Evolutionary conservation across 2,113 vertebrate genomes (phyloP).

Genomic region (Climacteris rufus): DNA sequence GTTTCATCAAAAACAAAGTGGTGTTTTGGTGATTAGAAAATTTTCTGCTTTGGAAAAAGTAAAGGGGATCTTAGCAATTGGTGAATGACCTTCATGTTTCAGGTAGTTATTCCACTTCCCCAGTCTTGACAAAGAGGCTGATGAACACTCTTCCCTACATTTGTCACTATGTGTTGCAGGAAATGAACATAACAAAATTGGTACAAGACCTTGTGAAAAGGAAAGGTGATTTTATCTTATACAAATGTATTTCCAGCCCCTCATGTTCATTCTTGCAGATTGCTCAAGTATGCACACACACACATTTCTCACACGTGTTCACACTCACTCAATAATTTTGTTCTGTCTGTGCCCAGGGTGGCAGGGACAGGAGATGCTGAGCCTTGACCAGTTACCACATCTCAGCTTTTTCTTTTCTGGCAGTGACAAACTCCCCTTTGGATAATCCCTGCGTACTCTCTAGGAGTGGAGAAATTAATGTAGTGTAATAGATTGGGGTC

Average conservation of each 20-base stretch:
- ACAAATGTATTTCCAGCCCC: not conserved
- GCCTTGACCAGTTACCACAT: rapidly evolving
- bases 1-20: not conserved
- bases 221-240: not conserved
- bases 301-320: rapidly evolving
- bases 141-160: rapidly evolving
- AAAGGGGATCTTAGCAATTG: not conserved
- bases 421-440: not conserved
- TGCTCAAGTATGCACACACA: not conserved
- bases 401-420: not conserved
- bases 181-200: not conserved
- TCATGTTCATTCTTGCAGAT: not conserved
- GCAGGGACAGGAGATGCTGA: not conserved
- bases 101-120: not conserved
- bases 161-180: not conserved
- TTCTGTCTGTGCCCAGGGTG: not conserved
- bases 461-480: not conserved
- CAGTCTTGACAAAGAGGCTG: not conserved
- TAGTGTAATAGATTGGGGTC: not conserved
- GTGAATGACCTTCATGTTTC: not conserved
- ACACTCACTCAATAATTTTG: not conserved
- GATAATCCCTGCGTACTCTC: not conserved
- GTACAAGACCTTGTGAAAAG: not conserved
- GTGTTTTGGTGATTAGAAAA: not conserved
- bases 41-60: not conserved